Evolutionary conservation across 2,888 invertebrate species (phyloP).

Genomic region (Lycia hirtaria): DNA sequence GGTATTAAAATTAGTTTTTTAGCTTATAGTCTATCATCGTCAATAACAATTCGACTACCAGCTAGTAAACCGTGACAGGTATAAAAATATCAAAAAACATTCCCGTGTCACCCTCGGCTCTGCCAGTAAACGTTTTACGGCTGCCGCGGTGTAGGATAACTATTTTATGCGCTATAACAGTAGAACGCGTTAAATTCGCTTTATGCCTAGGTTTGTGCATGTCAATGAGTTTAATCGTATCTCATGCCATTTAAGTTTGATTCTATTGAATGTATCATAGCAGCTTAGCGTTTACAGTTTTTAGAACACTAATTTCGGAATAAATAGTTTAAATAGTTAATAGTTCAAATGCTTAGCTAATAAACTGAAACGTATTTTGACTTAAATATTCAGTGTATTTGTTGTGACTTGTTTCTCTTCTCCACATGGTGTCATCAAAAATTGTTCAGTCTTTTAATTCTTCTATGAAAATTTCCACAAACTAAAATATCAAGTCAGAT

Average conservation of each 20-base stretch:
- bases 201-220: slow-evolving; percentile 62
- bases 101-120: slow-evolving; percentile 64
- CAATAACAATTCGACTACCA: slow-evolving; percentile 2
- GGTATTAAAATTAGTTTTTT: not conserved
- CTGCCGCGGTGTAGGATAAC: slow-evolving; percentile 60
- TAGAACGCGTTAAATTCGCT: slow-evolving; percentile 61
- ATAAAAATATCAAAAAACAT: slow-evolving; percentile 50
- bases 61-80: slow-evolving; percentile 22
- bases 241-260: slow-evolving; percentile 42
- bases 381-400: too few relatives aligned
- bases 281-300: not conserved
- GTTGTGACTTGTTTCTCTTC: too few relatives aligned
- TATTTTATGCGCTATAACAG: slow-evolving; percentile 69
- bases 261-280: slow-evolving; percentile 19
- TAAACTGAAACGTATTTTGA: too few relatives aligned
- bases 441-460: too few relatives aligned
- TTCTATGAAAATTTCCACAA: too few relatives aligned
- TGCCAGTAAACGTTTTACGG: slow-evolving; percentile 64
- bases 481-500: too few relatives aligned
- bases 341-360: too few relatives aligned
- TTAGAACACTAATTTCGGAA: too few relatives aligned
- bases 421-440: too few relatives aligned
- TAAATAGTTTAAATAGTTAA: too few relatives aligned
- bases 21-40: not conserved
- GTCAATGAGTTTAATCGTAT: slow-evolving; percentile 66